A percentile compares a stretch with the other conserved stretches of the same genome.
Conservation (phyloP, 2,888 invertebrate species). For the Idaea dimidiata region DNA sequence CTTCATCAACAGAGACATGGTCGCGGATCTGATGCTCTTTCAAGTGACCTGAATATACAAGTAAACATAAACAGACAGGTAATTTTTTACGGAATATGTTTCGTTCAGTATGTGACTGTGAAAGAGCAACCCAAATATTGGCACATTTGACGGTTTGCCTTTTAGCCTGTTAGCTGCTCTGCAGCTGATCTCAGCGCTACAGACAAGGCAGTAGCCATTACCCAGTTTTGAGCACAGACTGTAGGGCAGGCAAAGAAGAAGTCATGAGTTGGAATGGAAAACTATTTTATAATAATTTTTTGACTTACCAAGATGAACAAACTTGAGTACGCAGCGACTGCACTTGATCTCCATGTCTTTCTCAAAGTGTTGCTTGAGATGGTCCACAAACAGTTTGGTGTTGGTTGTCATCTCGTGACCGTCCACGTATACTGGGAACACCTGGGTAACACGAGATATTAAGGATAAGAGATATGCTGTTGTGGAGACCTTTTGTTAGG, state of each 20-base stretch:
- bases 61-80: neutral
- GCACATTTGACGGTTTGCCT: too few relatives aligned
- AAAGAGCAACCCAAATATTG: too few relatives aligned
- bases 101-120: too few relatives aligned
- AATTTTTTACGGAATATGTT: too few relatives aligned
- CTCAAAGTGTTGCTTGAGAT: conserved; percentile 85
- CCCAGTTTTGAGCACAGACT: too few relatives aligned
- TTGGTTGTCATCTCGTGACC: conserved; percentile 82
- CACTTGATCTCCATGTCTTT: conserved; percentile 84
- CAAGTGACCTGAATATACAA: conserved; percentile 65
- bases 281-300: neutral
- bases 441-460: conserved; percentile 36
- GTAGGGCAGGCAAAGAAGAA: neutral
- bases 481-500: too few relatives aligned
- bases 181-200: too few relatives aligned
- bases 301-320: conserved; percentile 84
- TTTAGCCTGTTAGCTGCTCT: too few relatives aligned
- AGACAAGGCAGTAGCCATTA: too few relatives aligned
- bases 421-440: conserved; percentile 66
- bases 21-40: conserved; percentile 81
- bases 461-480: neutral
- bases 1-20: conserved; percentile 63
- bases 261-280: neutral
- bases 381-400: conserved; percentile 84
- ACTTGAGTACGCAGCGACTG: conserved; percentile 86